A percentile compares a stretch with the other conserved stretches of the same genome.
These are phyloP conservation scores for Linhomoeus sp. DNA, from an alignment of 2,888 invertebrate genomes.

Conservation along the genomic window DNA sequence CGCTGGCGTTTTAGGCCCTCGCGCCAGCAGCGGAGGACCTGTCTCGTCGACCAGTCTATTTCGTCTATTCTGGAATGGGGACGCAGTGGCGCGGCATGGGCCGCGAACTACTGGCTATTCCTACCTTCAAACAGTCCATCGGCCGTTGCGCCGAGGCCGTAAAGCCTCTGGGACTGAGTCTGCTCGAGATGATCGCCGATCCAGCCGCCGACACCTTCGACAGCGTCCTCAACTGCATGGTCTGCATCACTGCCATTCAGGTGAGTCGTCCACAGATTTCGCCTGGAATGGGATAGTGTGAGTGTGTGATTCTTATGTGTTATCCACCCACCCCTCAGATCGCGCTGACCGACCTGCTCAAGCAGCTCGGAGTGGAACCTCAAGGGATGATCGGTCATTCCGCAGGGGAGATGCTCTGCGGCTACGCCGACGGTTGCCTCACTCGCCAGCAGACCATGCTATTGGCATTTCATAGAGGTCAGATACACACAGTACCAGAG, in stretches of 20 bases:
- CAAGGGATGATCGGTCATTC: conserved; percentile 89
- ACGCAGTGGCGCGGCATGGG: conserved; percentile 89
- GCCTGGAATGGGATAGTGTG: too few relatives aligned
- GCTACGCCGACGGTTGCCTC: conserved; percentile 80
- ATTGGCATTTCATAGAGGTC: conserved; percentile 71
- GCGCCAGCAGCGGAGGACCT: too few relatives aligned
- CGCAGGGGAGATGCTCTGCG: conserved; percentile 68
- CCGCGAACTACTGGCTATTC: neutral
- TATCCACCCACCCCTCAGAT: too few relatives aligned
- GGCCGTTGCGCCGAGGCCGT: conserved; percentile 36
- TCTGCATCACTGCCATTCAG: conserved; percentile 79
- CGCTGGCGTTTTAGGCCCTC: too few relatives aligned
- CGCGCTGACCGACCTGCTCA: neutral
- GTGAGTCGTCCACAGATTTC: too few relatives aligned
- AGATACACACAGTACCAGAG: too few relatives aligned
- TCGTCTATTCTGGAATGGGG: conserved; percentile 85
- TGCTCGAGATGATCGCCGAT: conserved; percentile 41
- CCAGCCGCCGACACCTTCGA: conserved; percentile 46
- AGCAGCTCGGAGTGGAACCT: conserved; percentile 34
- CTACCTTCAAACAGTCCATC: neutral
- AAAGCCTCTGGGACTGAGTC: conserved; percentile 51
- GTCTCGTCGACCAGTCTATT: conserved; percentile 48
- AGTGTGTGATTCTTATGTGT: too few relatives aligned
- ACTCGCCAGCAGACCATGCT: conserved; percentile 75
- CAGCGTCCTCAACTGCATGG: conserved; percentile 55